Conservation (phyloP, 2,797 vertebrate species). For the Gila robusta region DNA sequence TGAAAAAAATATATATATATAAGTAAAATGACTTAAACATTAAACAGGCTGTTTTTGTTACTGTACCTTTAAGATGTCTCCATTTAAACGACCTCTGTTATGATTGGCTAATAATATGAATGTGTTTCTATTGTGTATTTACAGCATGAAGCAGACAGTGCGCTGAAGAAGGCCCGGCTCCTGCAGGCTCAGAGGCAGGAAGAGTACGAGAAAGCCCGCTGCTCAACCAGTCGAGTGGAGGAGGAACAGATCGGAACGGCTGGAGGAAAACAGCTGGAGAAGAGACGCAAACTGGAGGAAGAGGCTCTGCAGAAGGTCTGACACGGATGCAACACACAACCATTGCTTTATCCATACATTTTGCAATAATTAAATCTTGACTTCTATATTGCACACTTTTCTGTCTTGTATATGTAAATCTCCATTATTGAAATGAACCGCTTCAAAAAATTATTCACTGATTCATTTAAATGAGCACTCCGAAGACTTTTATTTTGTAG, state of each 20-base stretch:
- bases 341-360: not conserved
- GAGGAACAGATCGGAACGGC: slow-evolving; percentile 84
- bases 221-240: slow-evolving; percentile 88
- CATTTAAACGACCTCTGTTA: not conserved
- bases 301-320: slow-evolving; percentile 94
- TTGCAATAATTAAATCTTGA: not conserved
- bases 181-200: slow-evolving; percentile 91
- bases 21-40: not conserved
- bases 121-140: slow-evolving; percentile 43
- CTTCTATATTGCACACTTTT: not conserved
- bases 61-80: not conserved
- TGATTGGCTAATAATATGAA: slow-evolving; percentile 1
- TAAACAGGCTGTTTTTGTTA: not conserved
- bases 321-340: slow-evolving; percentile 17
- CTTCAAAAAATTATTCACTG: not conserved
- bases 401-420: not conserved
- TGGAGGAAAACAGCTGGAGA: slow-evolving; percentile 89
- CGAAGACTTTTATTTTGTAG: not conserved
- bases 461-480: not conserved
- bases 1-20: no score
- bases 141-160: slow-evolving; percentile 91
- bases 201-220: slow-evolving; percentile 94
- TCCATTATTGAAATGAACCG: not conserved
- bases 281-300: slow-evolving; percentile 91
- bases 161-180: slow-evolving; percentile 89